Evolutionary conservation across 1,140 invertebrate species (phyloP).

Genomic region (Macrocentrus cingulum): DNA sequence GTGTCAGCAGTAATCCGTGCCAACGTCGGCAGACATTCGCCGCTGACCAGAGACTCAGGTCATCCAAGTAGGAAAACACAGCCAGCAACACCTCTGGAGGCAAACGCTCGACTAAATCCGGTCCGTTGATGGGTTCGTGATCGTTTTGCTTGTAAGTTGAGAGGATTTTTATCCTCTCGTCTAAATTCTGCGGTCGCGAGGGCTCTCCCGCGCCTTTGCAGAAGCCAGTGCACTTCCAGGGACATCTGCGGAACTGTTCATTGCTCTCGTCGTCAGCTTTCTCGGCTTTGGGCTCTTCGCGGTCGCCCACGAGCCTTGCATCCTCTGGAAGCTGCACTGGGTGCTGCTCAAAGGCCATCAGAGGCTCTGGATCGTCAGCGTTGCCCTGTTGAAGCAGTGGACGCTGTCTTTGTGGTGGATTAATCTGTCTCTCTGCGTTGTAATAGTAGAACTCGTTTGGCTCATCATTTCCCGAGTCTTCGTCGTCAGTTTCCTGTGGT

Average conservation of each 20-base stretch:
- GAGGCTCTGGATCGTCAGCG: background rate
- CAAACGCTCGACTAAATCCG: slow-evolving; percentile 61
- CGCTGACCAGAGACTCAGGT: slow-evolving; percentile 85
- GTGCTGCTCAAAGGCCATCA: background rate
- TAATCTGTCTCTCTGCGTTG: slow-evolving; percentile 49
- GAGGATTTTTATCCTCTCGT: slow-evolving; percentile 55
- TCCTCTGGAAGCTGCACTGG: background rate
- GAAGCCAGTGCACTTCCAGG: background rate
- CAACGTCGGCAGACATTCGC: slow-evolving; percentile 84
- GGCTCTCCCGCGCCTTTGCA: slow-evolving; percentile 36
- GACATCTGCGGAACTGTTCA: background rate
- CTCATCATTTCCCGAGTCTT: slow-evolving; percentile 92
- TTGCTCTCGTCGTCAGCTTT: background rate
- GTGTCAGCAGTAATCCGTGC: slow-evolving; percentile 75
- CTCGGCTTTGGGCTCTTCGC: background rate
- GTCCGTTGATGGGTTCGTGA: slow-evolving; percentile 49
- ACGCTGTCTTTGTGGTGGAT: slow-evolving; percentile 43
- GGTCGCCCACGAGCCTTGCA: background rate
- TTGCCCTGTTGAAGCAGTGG: slow-evolving; percentile 12
- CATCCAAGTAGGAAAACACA: slow-evolving; percentile 88
- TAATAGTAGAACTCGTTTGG: slow-evolving; percentile 72
- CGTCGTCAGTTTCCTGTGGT: slow-evolving; percentile 87
- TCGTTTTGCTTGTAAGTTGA: slow-evolving; percentile 53
- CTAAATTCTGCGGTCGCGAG: slow-evolving; percentile 46
- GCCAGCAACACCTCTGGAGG: slow-evolving; percentile 80